Base-by-base conservation (phyloP, 2,113 vertebrate genomes). In the Oophaga pumilio region DNA sequence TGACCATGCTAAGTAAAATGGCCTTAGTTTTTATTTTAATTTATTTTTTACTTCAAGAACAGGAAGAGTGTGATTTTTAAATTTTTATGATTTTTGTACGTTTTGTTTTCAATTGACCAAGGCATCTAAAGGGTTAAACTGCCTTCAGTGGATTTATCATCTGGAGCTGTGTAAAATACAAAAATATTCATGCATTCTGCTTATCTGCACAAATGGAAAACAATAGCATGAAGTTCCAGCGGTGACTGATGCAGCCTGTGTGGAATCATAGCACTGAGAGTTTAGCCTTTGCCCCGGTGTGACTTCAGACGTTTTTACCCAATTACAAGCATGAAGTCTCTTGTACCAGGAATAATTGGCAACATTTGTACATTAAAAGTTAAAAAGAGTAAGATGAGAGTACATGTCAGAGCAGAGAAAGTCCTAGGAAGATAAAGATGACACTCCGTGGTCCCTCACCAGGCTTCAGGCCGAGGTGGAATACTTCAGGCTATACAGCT, bases 281-380 rank as follows among this genome's bases (percentile, higher is more conserved):
- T 69, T 60, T 82, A 77, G n/a, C 85, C 85, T 82, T 87, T 80
- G 78, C 64, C 85, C 85, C 22, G 73, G 52, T 59, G 85, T 73
- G 77, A 87, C 60, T 57, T 60, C 13, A 87, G 43, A 81, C 77
- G 50, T 87, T 87, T 71, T 71, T 74, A 33, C 33, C 71, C 76
- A 26, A 86, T 86, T 82, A 64, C 85, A 86, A 33, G 50, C 62
- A 79, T 79, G 76, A 86, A 78, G 79, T 86, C 26, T 79, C 24
- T 17, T 18, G 53, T 79, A 78, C 85, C 77, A 66, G 68, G 20
- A 79, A 86, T 66, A 86, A 86, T 86, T 64, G 43, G 14, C 26
- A 86, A 74, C n/a, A 60, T 77, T 85, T 64, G 84, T 76, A 85
- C 43, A 24, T 71, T 59, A 76, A 60, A 18, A 53, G 28, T 84